Evolutionary conservation across 2,888 invertebrate genomes (phyloP), one percentile per base, ranked within the genome.

Genomic region (Epiblema foenella): DNA sequence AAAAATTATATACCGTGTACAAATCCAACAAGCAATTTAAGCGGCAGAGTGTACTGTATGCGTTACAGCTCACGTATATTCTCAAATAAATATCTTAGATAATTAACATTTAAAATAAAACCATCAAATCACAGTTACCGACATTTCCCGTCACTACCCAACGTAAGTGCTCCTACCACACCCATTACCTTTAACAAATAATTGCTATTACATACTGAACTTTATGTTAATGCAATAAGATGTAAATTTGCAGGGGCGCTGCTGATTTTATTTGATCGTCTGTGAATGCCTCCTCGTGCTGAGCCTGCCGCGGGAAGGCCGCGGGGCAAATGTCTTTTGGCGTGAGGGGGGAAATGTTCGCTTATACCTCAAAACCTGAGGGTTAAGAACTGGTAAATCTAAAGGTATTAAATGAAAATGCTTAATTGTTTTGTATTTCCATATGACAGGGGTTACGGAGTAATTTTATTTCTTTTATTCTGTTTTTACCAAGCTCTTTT

Each of bases 251-350:
- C 33, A 88, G 85, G 86, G 86, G 79, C 81, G 54, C 54, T 81
- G 79, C 84, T 87, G 88, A 89, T 90, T 90, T 90, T 89, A 88
- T 90, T 89, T 87, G 86, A 89, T 89, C 89, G 89, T 89, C 89
- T 88, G 86, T 86, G 83, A 86, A 84, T 84, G 79, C 59, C 76
- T 75, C 73, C 63, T 64, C 52, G n/a, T 54, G 18, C 52, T 20
- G 52, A 12, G 52, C 33, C 74, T 77, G 37, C 72, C 49, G 11
- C 56, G 54, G 33, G 60, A 67, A 42, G 52, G 37, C 72, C 49
- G 11, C 56, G 54, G 33, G 60, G 69, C 51, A 57, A 62, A 60
- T 20, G 46, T 29, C 54, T 56, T 62, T 56, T 46, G 33, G 68
- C 71, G 67, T 69, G 56, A 33, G 64, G 57, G 56, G 69, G 69